These are phyloP conservation scores for Hiodon alosoides DNA, from an alignment of 2,113 vertebrate genomes.

Conservation along the genomic window DNA sequence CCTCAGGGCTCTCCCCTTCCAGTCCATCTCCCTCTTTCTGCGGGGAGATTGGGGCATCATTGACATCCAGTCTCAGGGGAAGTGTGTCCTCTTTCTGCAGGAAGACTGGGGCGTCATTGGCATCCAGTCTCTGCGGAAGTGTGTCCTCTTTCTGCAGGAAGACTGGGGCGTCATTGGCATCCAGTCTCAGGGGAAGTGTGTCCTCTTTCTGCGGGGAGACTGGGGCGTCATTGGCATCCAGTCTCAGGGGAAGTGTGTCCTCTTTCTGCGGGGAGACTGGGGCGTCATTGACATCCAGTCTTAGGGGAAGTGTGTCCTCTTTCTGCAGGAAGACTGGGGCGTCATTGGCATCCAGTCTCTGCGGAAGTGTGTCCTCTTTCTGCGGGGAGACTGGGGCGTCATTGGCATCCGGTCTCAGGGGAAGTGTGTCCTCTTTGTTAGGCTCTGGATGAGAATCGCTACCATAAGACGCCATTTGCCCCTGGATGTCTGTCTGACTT, in stretches of 20 bases:
- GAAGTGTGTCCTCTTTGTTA: constrained; percentile 24
- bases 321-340: constrained; percentile 14
- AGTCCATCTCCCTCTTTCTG: too few species aligned
- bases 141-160: too few species aligned
- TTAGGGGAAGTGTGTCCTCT: neutral
- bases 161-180: too few species aligned
- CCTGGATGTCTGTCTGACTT: constrained; percentile 29
- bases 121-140: too few species aligned
- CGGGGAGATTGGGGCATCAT: too few species aligned
- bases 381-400: constrained; percentile 1
- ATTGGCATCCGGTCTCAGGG: constrained; percentile 49
- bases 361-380: neutral
- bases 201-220: too few species aligned
- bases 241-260: neutral
- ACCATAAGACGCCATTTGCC: constrained; percentile 48
- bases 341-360: constrained; percentile 27
- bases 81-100: too few species aligned
- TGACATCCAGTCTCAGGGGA: too few species aligned
- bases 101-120: too few species aligned
- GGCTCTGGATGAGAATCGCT: constrained; percentile 42
- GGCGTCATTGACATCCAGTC: neutral
- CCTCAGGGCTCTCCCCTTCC: too few species aligned
- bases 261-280: neutral
- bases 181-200: too few species aligned
- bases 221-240: too few species aligned